Base-by-base conservation (phyloP, 2,797 vertebrate genomes). In the Sternarchorhynchus goeldii region DNA sequence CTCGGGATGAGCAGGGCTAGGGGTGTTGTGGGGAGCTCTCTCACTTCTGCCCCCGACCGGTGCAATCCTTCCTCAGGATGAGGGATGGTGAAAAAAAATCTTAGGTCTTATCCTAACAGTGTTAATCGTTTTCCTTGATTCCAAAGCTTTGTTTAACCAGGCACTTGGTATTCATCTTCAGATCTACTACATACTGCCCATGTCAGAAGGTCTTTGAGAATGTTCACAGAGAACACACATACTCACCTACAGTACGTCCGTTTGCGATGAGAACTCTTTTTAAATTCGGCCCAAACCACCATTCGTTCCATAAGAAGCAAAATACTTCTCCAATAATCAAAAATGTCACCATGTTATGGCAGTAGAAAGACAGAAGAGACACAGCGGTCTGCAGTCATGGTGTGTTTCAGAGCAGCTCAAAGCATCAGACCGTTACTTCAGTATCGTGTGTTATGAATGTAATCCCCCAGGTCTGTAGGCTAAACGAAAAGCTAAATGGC, bases 61-160 rank as follows among this genome's bases (percentile, higher is more conserved):
- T 55, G 41, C 4, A 34, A 36, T 57, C 65, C 45, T 7, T 73
- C 16, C 34, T 31, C 55, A 4, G 36, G 18, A 73, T 67, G 53
- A 67, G 66, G 17, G 18, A 12, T 18, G 32, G 34, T 32, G 7
- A 66, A 14, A 73, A 73, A 25, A 25, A 59, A 50, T 34, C 67
- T 83, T 82, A 69, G 20, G 72, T 34, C 31, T 75, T 75, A 59
- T 50, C 41, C 34, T 73, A 81, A 74, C 31, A 25, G 81, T 77
- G 81, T 86, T 88, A 86, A 90, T 90, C 90, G 86, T 84, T 77
- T 58, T 41, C 21, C 32, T 84, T 90, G 73, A 87, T 87, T 89
- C 74, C 65, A 77, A 84, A 80, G 69, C 76, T 79, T 84, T 88
- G 82, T 77, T 63, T 60, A 78, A 68, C 83, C 68, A 67, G 76